Conservation (phyloP, 2,888 invertebrate genomes). For the Lamellibrachia satsuma region DNA sequence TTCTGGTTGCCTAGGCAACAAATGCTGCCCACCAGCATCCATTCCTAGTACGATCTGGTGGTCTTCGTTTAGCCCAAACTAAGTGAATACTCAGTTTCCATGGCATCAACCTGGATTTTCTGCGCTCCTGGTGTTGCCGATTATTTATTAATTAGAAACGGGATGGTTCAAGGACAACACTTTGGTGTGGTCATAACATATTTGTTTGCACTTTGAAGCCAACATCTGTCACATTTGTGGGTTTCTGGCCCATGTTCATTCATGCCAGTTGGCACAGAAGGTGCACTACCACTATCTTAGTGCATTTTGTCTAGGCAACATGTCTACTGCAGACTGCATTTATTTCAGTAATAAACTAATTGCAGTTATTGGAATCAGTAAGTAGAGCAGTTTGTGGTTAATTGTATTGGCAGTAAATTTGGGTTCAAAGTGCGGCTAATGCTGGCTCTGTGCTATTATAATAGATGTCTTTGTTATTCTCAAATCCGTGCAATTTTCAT, state of each 20-base stretch:
- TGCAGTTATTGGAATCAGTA: not conserved
- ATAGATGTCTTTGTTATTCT: not conserved
- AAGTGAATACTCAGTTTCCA: not conserved
- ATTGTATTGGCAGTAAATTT: not conserved
- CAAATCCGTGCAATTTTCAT: not conserved
- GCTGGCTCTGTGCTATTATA: not conserved
- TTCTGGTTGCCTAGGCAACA: not conserved
- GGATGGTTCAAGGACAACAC: not conserved
- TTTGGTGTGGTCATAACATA: not conserved
- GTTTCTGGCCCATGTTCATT: not conserved
- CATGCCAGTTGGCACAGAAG: not conserved
- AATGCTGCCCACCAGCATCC: not conserved
- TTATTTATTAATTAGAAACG: constrained; percentile 10
- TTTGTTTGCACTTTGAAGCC: not conserved
- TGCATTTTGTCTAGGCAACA: not conserved
- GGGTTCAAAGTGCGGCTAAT: not conserved
- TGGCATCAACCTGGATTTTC: not conserved
- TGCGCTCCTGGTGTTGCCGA: not conserved
- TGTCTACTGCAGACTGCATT: not conserved
- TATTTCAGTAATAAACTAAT: not conserved
- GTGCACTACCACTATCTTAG: not conserved
- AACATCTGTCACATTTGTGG: not conserved
- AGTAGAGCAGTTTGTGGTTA: not conserved
- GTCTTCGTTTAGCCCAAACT: not conserved
- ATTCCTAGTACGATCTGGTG: not conserved